Evolutionary conservation across 2,797 vertebrate genomes (phyloP), one percentile per base, ranked within the genome.

Genomic region (Aeoliscus strigatus): DNA sequence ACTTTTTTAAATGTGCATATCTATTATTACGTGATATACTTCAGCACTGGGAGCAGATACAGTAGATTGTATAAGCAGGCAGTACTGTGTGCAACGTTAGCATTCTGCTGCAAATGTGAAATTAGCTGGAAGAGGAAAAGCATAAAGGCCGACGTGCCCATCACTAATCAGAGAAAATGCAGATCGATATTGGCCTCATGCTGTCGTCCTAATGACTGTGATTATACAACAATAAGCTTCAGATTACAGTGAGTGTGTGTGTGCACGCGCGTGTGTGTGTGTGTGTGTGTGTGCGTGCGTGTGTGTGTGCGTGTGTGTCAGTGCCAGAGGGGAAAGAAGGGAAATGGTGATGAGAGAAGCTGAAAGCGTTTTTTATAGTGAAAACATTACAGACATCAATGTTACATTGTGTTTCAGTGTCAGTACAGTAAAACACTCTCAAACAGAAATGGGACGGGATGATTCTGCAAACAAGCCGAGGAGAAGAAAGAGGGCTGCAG

Each of bases 111-210:
- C 38, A 24, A 70, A 75, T 73, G 56, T 77, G 51, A 70, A 66
- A 72, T 66, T 57, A 58, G 55, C 53, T 53, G 38, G n/a, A 49
- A 12, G 28, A 52, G 50, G 62, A 50, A 75, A 79, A 41, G 60
- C 70, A 52, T 66, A 43, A 38, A 55, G 56, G 44, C 49, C 27
- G 21, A 24, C 75, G 73, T 70, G 69, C 14, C 68, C 72, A 75
- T 81, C 75, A 75, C 72, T 59, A 68, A 75, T 79, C 36, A 39
- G 43, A 56, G 55, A 70, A 66, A 66, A 62, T 54, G 49, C 31
- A 1, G 73, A 69, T 83, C 71, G 2, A 82, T 83, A 61, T 39
- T 35, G 30, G 36, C 40, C 49, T 37, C 50, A 17, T 64, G 41
- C 54, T 41, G 37, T 10, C 2, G 32, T 45, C 49, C 43, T 82